Conservation (phyloP, 1,140 invertebrate species). For the Drosophila ercepeae region DNA sequence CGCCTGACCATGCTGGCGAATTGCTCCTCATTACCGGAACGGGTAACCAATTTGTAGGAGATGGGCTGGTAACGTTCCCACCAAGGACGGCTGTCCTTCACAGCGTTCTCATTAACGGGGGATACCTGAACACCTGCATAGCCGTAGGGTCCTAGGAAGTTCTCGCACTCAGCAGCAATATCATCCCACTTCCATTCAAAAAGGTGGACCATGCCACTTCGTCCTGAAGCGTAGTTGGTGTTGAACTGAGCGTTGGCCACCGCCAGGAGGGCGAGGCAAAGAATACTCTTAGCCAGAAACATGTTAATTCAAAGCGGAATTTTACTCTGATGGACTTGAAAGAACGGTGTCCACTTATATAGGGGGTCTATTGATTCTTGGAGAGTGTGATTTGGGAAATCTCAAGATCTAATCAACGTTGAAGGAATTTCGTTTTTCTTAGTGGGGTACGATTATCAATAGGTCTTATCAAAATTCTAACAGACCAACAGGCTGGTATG, state of each 20-base stretch:
- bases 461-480: not conserved
- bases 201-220: conserved; percentile 1
- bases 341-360: not conserved
- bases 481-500: not conserved
- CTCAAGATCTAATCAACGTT: not conserved
- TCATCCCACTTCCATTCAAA: conserved; percentile 1
- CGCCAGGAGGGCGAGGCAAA: not conserved
- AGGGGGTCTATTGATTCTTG: not conserved
- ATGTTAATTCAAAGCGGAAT: not conserved
- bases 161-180: not conserved
- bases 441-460: not conserved
- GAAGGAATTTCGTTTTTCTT: not conserved
- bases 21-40: conserved; percentile 1
- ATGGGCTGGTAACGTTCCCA: conserved; percentile 1
- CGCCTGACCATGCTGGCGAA: not conserved
- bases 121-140: not conserved
- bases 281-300: not conserved
- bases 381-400: not conserved
- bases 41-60: not conserved
- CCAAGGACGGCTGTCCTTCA: not conserved
- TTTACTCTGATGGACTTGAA: not conserved
- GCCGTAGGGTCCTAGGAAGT: not conserved
- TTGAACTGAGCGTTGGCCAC: not conserved
- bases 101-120: not conserved
- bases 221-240: conserved; percentile 1